phyloP scores from a whole-genome alignment of 2,888 invertebrate species.

The Cantharis rustica region DNA sequence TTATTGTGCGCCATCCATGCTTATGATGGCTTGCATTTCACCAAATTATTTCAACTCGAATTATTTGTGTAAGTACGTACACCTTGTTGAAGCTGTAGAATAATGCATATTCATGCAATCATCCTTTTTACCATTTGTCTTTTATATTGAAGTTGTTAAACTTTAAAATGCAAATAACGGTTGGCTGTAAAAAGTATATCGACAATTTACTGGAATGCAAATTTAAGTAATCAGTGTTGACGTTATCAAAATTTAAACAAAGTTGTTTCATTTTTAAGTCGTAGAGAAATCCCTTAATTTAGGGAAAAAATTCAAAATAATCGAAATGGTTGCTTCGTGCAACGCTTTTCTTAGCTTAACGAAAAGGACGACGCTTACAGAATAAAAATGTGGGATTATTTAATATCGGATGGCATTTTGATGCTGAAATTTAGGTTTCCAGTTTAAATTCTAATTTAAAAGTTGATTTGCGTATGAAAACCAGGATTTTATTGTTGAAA shows the following conservation, averaged over 20 bases:
- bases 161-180: not conserved
- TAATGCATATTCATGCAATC: not conserved
- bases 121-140: not conserved
- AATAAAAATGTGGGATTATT: conserved; percentile 26
- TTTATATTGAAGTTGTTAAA: not conserved
- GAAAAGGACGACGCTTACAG: conserved; percentile 13
- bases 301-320: conserved; percentile 5
- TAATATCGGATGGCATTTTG: conserved; percentile 9
- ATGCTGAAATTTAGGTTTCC: not conserved
- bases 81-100: not conserved
- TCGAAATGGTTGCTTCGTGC: conserved; percentile 5
- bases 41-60: not conserved
- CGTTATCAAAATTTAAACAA: not conserved
- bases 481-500: not conserved
- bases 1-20: not conserved
- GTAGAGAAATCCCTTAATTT: not conserved
- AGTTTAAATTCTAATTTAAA: not conserved
- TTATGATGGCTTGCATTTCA: not conserved
- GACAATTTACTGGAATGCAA: not conserved
- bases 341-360: conserved; percentile 16
- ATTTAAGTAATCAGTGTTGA: not conserved
- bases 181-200: not conserved
- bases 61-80: not conserved
- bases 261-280: not conserved
- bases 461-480: not conserved